Percentiles rank a stretch among this genome's conserved stretches.
phyloP scores from a whole-genome alignment of 2,113 vertebrate species.

The Gasterosteus nipponicus region DNA sequence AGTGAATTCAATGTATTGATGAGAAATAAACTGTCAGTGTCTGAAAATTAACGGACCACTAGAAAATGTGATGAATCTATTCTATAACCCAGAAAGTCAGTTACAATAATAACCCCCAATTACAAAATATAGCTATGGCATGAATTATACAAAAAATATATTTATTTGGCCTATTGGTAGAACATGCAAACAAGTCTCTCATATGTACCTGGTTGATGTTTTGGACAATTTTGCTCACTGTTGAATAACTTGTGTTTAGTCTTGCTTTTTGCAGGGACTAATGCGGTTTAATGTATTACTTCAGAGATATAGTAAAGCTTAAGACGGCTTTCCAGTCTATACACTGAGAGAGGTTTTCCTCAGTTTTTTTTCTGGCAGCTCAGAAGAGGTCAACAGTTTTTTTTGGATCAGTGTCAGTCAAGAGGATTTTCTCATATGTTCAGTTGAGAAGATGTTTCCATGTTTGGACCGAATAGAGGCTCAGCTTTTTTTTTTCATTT shows the following conservation, averaged over 20 bases:
- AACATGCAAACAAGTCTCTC: too few species aligned
- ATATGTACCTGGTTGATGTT: too few species aligned
- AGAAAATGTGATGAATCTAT: constrained; percentile 14
- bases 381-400: constrained; percentile 43
- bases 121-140: not conserved
- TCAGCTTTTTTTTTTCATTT: constrained; percentile 10
- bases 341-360: constrained; percentile 10
- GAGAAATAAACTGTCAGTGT: not conserved
- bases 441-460: constrained; percentile 22
- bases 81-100: not conserved
- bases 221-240: too few species aligned
- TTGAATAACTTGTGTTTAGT: too few species aligned
- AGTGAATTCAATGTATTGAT: not conserved
- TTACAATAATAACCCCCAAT: not conserved
- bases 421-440: constrained; percentile 51
- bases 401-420: constrained; percentile 52
- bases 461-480: constrained; percentile 43
- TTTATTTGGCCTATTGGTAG: too few species aligned
- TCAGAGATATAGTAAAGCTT: not conserved
- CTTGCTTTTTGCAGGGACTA: not conserved
- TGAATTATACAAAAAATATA: not conserved
- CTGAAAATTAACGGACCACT: not conserved
- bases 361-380: constrained; percentile 20
- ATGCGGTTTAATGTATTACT: not conserved
- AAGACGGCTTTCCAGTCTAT: not conserved